A percentile compares a stretch with the other conserved stretches of the same genome.
Evolutionary conservation across 2,797 vertebrate genomes (phyloP).

Genomic region (Enteromius unitaeniatus): DNA sequence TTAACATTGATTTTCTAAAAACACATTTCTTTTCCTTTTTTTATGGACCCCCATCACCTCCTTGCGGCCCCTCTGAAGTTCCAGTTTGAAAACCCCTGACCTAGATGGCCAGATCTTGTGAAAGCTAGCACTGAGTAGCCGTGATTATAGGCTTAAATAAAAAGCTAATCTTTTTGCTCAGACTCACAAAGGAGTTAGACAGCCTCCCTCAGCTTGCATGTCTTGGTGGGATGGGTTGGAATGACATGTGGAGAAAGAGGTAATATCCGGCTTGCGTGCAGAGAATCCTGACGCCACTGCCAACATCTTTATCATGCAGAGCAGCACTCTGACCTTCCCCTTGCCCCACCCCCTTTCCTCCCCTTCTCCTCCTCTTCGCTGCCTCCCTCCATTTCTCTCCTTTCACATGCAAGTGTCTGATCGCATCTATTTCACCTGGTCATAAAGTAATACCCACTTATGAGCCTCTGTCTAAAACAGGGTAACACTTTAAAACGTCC

Average conservation of each 20-base stretch:
- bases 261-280: conserved; percentile 71
- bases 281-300: conserved; percentile 68
- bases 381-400: conserved; percentile 42
- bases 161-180: conserved; percentile 45
- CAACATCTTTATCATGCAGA: conserved; percentile 75
- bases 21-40: neutral
- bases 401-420: conserved; percentile 63
- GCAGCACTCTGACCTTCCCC: conserved; percentile 57
- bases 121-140: conserved; percentile 14
- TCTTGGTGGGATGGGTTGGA: conserved; percentile 70
- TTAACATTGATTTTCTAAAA: neutral
- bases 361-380: conserved; percentile 54
- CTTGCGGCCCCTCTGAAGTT: neutral
- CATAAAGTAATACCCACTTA: conserved; percentile 57
- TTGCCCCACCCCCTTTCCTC: conserved; percentile 61
- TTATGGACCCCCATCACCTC: no score
- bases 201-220: conserved; percentile 54
- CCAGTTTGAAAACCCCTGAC: neutral
- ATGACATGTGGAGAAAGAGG: conserved; percentile 71
- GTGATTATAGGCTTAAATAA: conserved; percentile 33
- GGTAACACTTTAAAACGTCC: conserved; percentile 15
- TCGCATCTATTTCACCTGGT: conserved; percentile 75
- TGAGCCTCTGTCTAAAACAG: conserved; percentile 17
- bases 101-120: neutral
- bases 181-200: conserved; percentile 62